These are phyloP conservation scores for Smutsia temminckii DNA, from an alignment of 2,797 vertebrate genomes.

Conservation along the genomic window DNA sequence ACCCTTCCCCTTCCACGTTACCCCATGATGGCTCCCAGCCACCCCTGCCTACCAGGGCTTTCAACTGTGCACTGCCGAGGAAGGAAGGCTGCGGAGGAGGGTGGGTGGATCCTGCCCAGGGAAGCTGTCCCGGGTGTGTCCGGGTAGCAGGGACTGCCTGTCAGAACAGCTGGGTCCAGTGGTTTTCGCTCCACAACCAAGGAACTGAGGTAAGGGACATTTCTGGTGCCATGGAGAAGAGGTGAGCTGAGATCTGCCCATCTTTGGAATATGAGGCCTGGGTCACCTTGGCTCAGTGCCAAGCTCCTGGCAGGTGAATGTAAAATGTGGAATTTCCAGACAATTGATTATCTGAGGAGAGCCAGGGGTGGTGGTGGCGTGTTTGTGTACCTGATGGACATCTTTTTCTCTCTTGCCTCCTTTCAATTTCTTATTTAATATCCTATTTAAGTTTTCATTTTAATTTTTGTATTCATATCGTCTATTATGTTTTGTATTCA, in stretches of 20 bases:
- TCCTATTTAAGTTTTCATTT: neutral
- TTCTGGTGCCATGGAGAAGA: neutral
- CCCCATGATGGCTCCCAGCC: accelerated
- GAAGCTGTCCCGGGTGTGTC: neutral
- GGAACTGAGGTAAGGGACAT: neutral
- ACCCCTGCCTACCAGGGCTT: neutral
- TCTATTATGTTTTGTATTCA: neutral
- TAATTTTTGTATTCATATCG: neutral
- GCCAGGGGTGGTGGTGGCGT: neutral
- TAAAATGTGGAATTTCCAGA: neutral
- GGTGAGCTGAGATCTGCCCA: neutral
- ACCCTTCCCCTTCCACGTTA: neutral
- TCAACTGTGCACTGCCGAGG: neutral
- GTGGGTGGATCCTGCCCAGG: accelerated
- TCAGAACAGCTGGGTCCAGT: no score
- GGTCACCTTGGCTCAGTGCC: neutral
- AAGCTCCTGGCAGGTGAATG: neutral
- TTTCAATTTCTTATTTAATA: neutral
- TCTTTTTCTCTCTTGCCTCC: neutral
- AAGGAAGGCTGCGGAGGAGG: neutral
- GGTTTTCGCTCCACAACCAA: neutral
- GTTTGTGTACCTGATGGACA: accelerated
- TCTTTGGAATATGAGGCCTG: neutral
- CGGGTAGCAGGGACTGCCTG: accelerated
- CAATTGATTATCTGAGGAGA: neutral